Conservation (phyloP, 2,888 invertebrate genomes). For the Parelbella ahira region DNA sequence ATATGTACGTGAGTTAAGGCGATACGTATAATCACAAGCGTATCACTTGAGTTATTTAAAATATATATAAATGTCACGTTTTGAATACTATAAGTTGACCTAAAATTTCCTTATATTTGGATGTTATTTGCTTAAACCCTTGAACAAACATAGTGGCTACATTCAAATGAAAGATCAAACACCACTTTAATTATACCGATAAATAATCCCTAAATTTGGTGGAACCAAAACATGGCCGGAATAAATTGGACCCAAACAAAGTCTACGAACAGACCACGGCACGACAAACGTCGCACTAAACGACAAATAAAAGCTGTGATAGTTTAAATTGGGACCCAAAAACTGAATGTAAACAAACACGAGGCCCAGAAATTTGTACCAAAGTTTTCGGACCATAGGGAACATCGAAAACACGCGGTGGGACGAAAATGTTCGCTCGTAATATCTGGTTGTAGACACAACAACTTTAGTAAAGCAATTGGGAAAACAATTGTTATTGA, state of each 20-base stretch:
- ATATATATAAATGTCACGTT: too few species aligned
- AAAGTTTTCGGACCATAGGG: slow-evolving; percentile 56
- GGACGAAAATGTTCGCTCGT: slow-evolving; percentile 53
- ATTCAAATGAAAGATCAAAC: slow-evolving; percentile 71
- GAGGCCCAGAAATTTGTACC: slow-evolving; percentile 49
- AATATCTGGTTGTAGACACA: slow-evolving; percentile 53
- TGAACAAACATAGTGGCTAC: too few species aligned
- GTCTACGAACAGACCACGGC: slow-evolving; percentile 54
- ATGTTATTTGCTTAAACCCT: too few species aligned
- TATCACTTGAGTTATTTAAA: too few species aligned
- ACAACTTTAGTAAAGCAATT: slow-evolving; percentile 32
- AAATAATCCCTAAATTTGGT: slow-evolving; percentile 56
- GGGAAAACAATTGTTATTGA: slow-evolving; percentile 30
- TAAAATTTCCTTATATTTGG: too few species aligned
- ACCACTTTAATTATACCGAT: slow-evolving; percentile 56
- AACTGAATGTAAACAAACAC: slow-evolving; percentile 72
- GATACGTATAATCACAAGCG: too few species aligned
- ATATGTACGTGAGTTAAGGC: too few species aligned
- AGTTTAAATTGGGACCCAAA: slow-evolving; percentile 77
- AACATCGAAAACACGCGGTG: slow-evolving; percentile 61
- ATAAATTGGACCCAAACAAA: slow-evolving; percentile 70
- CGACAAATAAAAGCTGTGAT: slow-evolving; percentile 75
- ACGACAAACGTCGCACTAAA: slow-evolving; percentile 71
- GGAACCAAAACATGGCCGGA: slow-evolving; percentile 53
- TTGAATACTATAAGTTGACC: too few species aligned